Percentiles rank a stretch among this genome's conserved stretches.
Evolutionary conservation across 2,113 vertebrate species (phyloP).

Genomic region (Oryctolagus cuniculus): DNA sequence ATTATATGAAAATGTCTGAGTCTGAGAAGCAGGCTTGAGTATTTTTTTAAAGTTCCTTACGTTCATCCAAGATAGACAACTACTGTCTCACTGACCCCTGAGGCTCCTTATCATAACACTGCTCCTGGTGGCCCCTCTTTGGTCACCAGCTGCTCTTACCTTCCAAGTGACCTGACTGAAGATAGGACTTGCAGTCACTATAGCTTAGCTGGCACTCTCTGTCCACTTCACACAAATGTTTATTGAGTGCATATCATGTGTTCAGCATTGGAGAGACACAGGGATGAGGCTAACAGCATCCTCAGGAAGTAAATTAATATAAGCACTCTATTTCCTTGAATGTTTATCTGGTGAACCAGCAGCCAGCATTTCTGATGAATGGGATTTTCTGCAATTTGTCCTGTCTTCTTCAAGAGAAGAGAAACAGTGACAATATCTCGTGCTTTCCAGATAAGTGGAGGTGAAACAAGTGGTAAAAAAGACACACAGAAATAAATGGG

Average conservation of each 20-base stretch:
- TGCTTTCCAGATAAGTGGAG: constrained; percentile 60
- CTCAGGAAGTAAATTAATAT: constrained; percentile 26
- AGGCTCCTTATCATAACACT: not conserved
- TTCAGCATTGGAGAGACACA: not conserved
- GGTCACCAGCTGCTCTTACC: not conserved
- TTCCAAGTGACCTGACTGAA: not conserved
- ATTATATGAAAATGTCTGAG: not conserved
- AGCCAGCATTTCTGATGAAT: constrained; percentile 62
- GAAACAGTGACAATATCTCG: not conserved
- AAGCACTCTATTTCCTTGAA: not conserved
- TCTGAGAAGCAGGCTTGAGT: not conserved
- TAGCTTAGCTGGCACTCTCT: not conserved
- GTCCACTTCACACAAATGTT: not conserved
- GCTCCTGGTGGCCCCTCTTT: not conserved
- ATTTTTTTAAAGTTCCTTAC: not conserved
- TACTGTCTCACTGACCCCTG: not conserved
- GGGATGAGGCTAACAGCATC: not conserved
- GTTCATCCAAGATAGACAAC: not conserved
- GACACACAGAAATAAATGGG: not conserved
- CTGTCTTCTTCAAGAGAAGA: constrained; percentile 27
- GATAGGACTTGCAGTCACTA: not conserved
- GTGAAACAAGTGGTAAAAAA: constrained; percentile 34
- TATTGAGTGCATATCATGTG: not conserved
- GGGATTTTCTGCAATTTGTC: constrained; percentile 63
- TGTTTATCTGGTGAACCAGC: constrained; percentile 52